Percentiles rank a stretch among this genome's conserved stretches.
phyloP scores from a whole-genome alignment of 2,113 vertebrate genomes.

The Trematomus loennbergii region DNA sequence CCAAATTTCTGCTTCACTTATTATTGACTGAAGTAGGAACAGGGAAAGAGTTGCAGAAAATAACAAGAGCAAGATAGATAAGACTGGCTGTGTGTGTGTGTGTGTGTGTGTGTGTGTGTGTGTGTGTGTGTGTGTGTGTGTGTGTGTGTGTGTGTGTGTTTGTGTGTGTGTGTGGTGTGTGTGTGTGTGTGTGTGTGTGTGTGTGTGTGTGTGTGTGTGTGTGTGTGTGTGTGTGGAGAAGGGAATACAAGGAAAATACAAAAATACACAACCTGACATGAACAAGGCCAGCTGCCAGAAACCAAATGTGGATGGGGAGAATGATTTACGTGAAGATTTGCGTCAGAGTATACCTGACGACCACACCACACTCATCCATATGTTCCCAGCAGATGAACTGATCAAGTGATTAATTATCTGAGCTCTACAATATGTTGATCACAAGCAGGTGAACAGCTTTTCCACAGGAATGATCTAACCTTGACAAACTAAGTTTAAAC shows the following conservation, averaged over 20 bases:
- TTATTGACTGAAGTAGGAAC: slow-evolving; percentile 60
- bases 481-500: neutral
- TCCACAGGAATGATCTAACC: neutral
- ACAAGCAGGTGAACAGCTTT: neutral
- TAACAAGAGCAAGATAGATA: slow-evolving; percentile 44
- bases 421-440: neutral
- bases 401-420: slow-evolving; percentile 7
- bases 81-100: slow-evolving; percentile 22
- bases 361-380: neutral
- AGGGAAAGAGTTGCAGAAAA: slow-evolving; percentile 33
- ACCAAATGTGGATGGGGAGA: slow-evolving; percentile 26
- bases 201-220: too few species aligned
- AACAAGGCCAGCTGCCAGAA: slow-evolving; percentile 31
- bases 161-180: slow-evolving; percentile 3
- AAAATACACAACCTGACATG: slow-evolving; percentile 46
- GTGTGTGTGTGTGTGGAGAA: slow-evolving; percentile 6
- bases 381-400: slow-evolving; percentile 17
- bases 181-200: slow-evolving; percentile 6
- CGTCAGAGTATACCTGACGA: slow-evolving; percentile 3
- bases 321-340: slow-evolving; percentile 21
- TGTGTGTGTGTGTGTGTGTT: neutral
- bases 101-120: neutral
- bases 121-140: neutral
- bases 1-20: slow-evolving; percentile 66
- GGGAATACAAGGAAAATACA: slow-evolving; percentile 35